Percentiles rank a stretch among this genome's conserved stretches.
phyloP scores from a whole-genome alignment of 1,140 invertebrate genomes.

The Oreohelix idahoensis region DNA sequence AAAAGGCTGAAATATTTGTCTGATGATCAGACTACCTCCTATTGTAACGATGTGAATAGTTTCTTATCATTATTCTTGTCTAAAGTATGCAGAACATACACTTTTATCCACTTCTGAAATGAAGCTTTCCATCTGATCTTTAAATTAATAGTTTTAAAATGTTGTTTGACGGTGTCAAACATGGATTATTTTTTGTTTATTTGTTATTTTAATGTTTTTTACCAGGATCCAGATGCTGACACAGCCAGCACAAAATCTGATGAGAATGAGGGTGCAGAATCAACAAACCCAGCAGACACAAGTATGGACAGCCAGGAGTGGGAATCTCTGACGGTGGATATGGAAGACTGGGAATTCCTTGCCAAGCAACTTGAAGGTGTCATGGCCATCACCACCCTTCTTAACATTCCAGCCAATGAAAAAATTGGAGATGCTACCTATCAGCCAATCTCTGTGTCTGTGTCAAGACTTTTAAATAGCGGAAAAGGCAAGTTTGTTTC shows the following conservation, averaged over 20 bases:
- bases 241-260: slow-evolving; percentile 57
- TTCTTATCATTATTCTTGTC: too few species aligned
- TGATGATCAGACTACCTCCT: too few species aligned
- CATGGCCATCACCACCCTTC: slow-evolving; percentile 80
- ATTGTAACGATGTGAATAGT: too few species aligned
- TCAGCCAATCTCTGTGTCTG: slow-evolving; percentile 57
- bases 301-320: slow-evolving; percentile 76
- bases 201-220: neutral
- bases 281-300: slow-evolving; percentile 80
- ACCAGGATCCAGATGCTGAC: slow-evolving; percentile 67
- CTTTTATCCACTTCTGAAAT: too few species aligned
- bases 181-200: neutral
- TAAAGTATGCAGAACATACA: too few species aligned
- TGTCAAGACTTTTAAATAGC: slow-evolving; percentile 78
- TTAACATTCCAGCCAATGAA: too few species aligned
- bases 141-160: neutral
- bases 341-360: slow-evolving; percentile 87
- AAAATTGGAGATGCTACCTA: slow-evolving; percentile 18
- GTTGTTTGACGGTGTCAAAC: too few species aligned
- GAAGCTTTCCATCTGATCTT: too few species aligned
- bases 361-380: slow-evolving; percentile 92
- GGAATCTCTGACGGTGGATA: slow-evolving; percentile 88
- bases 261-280: slow-evolving; percentile 75
- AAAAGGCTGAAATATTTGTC: too few species aligned
- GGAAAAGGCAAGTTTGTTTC: slow-evolving; percentile 80